Evolutionary conservation across 2,888 invertebrate species (phyloP), one percentile per base, ranked within the genome.

Genomic region (Disparrhopalites patrizii): DNA sequence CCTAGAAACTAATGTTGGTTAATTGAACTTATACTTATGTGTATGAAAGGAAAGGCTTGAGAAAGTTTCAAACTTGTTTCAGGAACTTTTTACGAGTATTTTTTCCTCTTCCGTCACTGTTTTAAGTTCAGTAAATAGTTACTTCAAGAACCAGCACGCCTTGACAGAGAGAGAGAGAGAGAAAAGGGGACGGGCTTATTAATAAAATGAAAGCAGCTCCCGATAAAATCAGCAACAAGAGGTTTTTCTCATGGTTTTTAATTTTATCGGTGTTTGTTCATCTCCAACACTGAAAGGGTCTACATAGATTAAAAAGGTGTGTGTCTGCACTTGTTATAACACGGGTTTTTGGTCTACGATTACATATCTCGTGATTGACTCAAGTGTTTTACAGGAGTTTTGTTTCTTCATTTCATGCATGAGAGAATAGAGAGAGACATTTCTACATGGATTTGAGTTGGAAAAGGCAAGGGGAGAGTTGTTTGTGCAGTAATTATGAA

Each of bases 1-100:
- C n/a, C n/a, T 61, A 61, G 60, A 31, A 51, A 18, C 50, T 27
- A 50, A 61, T 61, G 60, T 50, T 28, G 38, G n/a, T 58, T 28
- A 28, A 18, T 15, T 58, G 58, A 58, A 43, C 28, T 30, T 58
- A 23, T 30, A 40, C 10, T 55, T n/a, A n/a, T n/a, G n/a, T n/a
- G n/a, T n/a, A n/a, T n/a, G n/a, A 31, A n/a, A 8, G 2, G 3
- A 25, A 50, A 8, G 15, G n/a, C 28, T 33, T 30, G 51, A 61
- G 51, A 50, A 61, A 61, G 60, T 61, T 61, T n/a, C n/a, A n/a
- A n/a, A n/a, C n/a, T n/a, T n/a, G n/a, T n/a, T n/a, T 61, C 47
- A 50, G 10, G n/a, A n/a, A n/a, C n/a, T n/a, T 50, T 61, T 61
- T 50, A 61, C 30, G 47, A 2, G 50, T 38, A 40, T 50, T 33